Conservation (phyloP, 2,797 vertebrate genomes). For the Loriculus beryllinus region DNA sequence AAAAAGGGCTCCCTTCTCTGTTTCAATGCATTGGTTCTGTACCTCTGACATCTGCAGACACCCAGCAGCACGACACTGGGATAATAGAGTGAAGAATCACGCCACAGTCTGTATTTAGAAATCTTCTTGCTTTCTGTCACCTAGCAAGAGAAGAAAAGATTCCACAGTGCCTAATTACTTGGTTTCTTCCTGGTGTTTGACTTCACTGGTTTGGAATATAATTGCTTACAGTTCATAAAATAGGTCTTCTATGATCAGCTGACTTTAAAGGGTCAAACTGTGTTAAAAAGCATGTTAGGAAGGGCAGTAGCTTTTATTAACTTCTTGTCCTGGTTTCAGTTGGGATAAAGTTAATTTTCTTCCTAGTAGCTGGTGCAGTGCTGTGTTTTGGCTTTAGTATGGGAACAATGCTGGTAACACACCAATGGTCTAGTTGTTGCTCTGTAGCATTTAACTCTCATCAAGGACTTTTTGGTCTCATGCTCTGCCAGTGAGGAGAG, state of each 20-base stretch:
- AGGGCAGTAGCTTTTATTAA: background rate
- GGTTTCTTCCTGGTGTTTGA: background rate
- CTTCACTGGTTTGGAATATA: background rate
- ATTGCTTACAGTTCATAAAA: background rate
- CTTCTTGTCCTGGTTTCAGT: background rate
- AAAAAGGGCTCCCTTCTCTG: background rate
- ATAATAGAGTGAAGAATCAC: background rate
- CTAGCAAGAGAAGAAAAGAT: background rate
- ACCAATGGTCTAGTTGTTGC: background rate
- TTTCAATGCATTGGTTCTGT: background rate
- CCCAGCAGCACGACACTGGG: background rate
- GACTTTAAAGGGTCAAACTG: background rate
- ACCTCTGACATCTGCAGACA: background rate
- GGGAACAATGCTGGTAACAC: background rate
- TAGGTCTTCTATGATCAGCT: background rate
- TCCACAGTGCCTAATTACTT: background rate
- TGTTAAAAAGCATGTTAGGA: background rate
- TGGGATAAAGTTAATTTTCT: background rate
- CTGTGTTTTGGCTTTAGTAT: background rate
- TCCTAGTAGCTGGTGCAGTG: background rate
- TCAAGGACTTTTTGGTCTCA: background rate
- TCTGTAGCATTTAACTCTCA: background rate
- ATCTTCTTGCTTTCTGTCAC: background rate
- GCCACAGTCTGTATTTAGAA: background rate
- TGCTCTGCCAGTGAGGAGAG: background rate